phyloP scores from a whole-genome alignment of 2,797 vertebrate genomes.

The Lithobates sylvaticus region DNA sequence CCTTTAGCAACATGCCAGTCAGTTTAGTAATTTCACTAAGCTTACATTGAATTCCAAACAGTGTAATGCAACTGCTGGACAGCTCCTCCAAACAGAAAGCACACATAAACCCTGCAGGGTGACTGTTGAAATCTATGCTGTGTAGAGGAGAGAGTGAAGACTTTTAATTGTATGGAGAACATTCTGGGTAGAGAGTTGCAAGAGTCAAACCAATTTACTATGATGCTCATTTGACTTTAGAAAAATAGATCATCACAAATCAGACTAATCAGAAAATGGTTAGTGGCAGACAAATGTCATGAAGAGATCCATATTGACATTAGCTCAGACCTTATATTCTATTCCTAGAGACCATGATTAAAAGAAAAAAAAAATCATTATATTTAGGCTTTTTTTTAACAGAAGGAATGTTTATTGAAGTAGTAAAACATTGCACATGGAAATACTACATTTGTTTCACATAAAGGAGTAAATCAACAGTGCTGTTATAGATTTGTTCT shows the following conservation, averaged over 20 bases:
- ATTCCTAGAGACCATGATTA: too few relatives aligned
- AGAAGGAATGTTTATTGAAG: too few relatives aligned
- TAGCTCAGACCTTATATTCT: background rate
- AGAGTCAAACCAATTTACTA: slow-evolving; percentile 6
- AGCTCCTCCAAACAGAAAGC: slow-evolving; percentile 27
- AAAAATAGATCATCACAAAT: slow-evolving; percentile 20
- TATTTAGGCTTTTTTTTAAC: too few relatives aligned
- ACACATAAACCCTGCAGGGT: slow-evolving; percentile 9
- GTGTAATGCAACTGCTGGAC: slow-evolving; percentile 39
- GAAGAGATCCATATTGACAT: background rate
- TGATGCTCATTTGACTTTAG: slow-evolving; percentile 19
- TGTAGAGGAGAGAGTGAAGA: background rate
- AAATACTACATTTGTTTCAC: too few relatives aligned
- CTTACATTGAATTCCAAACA: background rate
- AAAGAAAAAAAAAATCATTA: too few relatives aligned
- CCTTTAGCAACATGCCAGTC: too few relatives aligned
- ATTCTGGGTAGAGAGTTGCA: background rate
- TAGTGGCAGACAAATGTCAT: background rate
- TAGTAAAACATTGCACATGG: too few relatives aligned
- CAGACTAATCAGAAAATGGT: background rate
- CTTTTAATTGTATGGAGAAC: background rate
- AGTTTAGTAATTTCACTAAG: too few relatives aligned
- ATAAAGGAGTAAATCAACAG: too few relatives aligned
- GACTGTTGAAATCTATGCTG: background rate
- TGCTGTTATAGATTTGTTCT: too few relatives aligned